Evolutionary conservation across 1,140 invertebrate species (phyloP).

Genomic region (Drosophila nebulosa): DNA sequence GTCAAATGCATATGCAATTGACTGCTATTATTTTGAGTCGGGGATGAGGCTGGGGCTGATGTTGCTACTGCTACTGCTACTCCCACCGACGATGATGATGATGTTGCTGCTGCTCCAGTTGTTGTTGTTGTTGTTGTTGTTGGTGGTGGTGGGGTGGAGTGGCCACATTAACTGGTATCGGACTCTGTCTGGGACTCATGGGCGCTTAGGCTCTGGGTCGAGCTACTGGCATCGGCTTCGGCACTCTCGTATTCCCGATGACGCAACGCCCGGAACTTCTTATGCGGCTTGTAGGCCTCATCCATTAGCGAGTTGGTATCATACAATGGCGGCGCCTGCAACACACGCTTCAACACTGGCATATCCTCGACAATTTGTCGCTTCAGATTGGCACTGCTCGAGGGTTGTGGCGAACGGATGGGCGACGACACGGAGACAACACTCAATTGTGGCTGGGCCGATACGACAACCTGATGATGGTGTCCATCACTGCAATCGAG

Average conservation of each 20-base stretch:
- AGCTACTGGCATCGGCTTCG: slow-evolving; percentile 82
- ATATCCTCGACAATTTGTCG: slow-evolving; percentile 90
- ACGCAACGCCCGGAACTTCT: slow-evolving; percentile 93
- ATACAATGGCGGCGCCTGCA: slow-evolving; percentile 94
- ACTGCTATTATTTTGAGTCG: slow-evolving; percentile 80
- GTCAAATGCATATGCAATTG: slow-evolving; percentile 83
- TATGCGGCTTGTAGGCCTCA: slow-evolving; percentile 96
- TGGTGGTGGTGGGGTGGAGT: slow-evolving; percentile 43
- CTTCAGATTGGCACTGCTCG: slow-evolving; percentile 69
- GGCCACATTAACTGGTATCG: slow-evolving; percentile 78
- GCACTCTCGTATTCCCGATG: slow-evolving; percentile 90
- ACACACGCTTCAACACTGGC: slow-evolving; percentile 94
- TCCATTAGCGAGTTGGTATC: slow-evolving; percentile 95
- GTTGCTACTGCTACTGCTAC: slow-evolving; percentile 15
- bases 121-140: slow-evolving; percentile 17
- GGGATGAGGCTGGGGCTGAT: slow-evolving; percentile 1
- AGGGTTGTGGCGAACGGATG: slow-evolving; percentile 69
- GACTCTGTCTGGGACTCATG: slow-evolving; percentile 58
- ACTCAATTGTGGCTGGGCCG: slow-evolving; percentile 33
- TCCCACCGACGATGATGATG: slow-evolving; percentile 13
- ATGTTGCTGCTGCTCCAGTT: slow-evolving; percentile 34
- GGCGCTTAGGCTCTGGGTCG: slow-evolving; percentile 55
- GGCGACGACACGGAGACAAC: slow-evolving; percentile 72
- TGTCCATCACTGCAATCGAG: slow-evolving; percentile 83
- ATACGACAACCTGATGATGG: slow-evolving; percentile 15